Percentiles rank a stretch among this genome's conserved stretches.
phyloP scores from a whole-genome alignment of 2,113 vertebrate genomes.

The Plestiodon gilberti region DNA sequence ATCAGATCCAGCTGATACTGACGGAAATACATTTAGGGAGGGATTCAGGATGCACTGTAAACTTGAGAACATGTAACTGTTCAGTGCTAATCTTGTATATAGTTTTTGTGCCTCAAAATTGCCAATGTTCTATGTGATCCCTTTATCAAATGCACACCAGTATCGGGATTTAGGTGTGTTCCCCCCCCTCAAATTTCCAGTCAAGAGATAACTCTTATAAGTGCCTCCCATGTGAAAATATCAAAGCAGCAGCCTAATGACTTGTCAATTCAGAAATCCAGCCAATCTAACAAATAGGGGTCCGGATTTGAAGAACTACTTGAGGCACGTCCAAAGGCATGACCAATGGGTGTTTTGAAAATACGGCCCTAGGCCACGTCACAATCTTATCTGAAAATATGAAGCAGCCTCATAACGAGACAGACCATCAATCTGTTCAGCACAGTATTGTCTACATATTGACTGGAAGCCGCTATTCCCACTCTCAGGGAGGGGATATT shows the following conservation, averaged over 20 bases:
- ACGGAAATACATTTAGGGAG: conserved; percentile 48
- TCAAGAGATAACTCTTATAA: not conserved
- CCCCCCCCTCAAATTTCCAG: too few species aligned
- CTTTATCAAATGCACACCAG: too few species aligned
- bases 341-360: not conserved
- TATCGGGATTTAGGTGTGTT: too few species aligned
- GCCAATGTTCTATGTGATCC: not conserved
- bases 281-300: not conserved
- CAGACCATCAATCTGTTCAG: too few species aligned
- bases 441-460: too few species aligned
- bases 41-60: conserved; percentile 1
- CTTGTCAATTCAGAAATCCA: not conserved
- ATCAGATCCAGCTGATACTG: conserved; percentile 54
- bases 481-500: too few species aligned
- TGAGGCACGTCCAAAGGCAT: not conserved
- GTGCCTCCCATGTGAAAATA: not conserved
- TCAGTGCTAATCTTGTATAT: not conserved
- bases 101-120: not conserved
- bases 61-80: conserved; percentile 22
- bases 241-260: not conserved
- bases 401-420: too few species aligned
- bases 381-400: not conserved
- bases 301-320: not conserved
- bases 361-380: too few species aligned
- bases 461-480: too few species aligned